phyloP scores from a whole-genome alignment of 1,140 invertebrate genomes.

The Lutraria rhynchaena region DNA sequence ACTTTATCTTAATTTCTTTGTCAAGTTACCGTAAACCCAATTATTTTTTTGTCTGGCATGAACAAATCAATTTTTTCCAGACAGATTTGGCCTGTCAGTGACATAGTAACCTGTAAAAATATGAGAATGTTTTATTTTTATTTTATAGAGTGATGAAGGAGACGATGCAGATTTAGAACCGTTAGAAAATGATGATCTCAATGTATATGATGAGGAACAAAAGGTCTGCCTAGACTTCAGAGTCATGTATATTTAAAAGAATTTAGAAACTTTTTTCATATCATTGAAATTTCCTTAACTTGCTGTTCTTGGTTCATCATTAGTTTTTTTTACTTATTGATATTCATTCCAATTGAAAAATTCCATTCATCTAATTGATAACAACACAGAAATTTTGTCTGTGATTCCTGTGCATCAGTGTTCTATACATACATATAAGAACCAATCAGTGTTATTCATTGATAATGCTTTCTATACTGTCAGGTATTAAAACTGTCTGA shows the following conservation, averaged over 20 bases:
- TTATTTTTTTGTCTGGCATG: background rate
- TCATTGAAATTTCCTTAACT: no score
- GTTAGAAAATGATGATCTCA: constrained; percentile 57
- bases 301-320: no score
- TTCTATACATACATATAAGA: background rate
- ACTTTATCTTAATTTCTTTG: background rate
- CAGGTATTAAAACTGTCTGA: constrained; percentile 54
- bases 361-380: no score
- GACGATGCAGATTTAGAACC: constrained; percentile 61
- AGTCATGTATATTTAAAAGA: no score
- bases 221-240: no score
- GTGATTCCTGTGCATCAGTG: background rate
- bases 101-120: background rate
- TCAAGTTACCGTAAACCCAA: no score
- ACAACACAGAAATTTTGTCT: background rate
- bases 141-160: constrained; percentile 16
- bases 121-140: background rate
- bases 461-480: constrained; percentile 1
- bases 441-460: background rate
- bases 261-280: no score
- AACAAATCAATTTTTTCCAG: background rate
- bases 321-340: no score
- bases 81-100: background rate
- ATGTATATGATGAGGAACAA: constrained; percentile 65
- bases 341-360: no score